Percentiles rank a stretch among this genome's conserved stretches.
These are phyloP conservation scores for Fragum fragum DNA, from an alignment of 2,888 invertebrate genomes.

Conservation along the genomic window DNA sequence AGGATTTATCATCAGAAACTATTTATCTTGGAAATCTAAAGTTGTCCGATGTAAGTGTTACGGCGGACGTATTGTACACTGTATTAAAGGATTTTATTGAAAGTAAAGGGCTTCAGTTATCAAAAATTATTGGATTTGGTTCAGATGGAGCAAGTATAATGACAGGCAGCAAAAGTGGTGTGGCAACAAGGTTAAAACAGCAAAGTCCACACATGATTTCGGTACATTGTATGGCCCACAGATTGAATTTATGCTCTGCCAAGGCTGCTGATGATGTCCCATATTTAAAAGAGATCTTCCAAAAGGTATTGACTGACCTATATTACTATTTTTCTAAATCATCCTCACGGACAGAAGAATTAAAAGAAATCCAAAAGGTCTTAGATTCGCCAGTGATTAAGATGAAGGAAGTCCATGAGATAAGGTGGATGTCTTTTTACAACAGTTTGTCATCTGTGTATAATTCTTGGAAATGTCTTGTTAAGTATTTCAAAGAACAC, in stretches of 20 bases:
- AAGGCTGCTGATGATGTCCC: slow-evolving; percentile 46
- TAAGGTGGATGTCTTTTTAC: slow-evolving; percentile 28
- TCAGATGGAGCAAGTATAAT: slow-evolving; percentile 55
- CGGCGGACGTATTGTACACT: not conserved
- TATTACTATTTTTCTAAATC: slow-evolving; percentile 17
- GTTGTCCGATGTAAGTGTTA: no score
- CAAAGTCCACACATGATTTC: slow-evolving; percentile 50
- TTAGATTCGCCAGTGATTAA: slow-evolving; percentile 17
- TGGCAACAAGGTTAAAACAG: slow-evolving; percentile 33
- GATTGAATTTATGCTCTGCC: slow-evolving; percentile 49
- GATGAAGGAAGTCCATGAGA: slow-evolving; percentile 36
- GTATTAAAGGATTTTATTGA: not conserved
- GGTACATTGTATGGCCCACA: slow-evolving; percentile 57
- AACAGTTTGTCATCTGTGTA: slow-evolving; percentile 29
- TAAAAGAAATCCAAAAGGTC: slow-evolving; percentile 16
- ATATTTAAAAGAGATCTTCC: slow-evolving; percentile 32
- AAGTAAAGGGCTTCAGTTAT: not conserved
- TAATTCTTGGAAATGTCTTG: slow-evolving; percentile 40
- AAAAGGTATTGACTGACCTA: slow-evolving; percentile 28
- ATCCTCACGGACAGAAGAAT: slow-evolving; percentile 15
- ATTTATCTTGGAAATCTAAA: no score
- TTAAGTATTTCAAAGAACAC: slow-evolving; percentile 34
- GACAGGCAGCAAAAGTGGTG: slow-evolving; percentile 50
- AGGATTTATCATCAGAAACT: no score
- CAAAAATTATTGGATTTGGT: slow-evolving; percentile 35